Base-by-base conservation (phyloP, 2,888 invertebrate genomes). In the Drosophila atroscutellata region DNA sequence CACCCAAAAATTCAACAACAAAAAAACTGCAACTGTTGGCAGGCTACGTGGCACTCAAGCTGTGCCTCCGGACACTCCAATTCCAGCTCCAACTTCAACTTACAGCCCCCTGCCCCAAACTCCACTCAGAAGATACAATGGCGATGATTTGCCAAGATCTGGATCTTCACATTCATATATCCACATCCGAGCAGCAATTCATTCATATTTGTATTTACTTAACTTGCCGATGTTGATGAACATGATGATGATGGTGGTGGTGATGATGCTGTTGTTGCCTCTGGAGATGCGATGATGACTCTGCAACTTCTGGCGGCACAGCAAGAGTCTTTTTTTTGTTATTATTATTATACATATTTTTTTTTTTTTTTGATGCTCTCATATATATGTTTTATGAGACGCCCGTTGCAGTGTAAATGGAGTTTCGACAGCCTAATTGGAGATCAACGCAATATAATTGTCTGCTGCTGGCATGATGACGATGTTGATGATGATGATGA, bases 391-490 rank as follows among this genome's bases (percentile, higher is more conserved):
- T 84, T 83, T 80, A 80, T 80, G 83, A 76, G 74, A 80, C 78
- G 84, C 77, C 82, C 73, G 84, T 74, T 84, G 84, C 85, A 81
- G 87, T 86, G 89, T 87, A 88, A 89, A 88, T 88, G 89, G 87
- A 88, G 87, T 86, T 89, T 89, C 89, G 89, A 89, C 89, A 89
- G 89, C 90, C 86, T 90, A 90, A 89, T 90, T 89, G 90, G 85
- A 83, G 86, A 89, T 90, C 88, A 86, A 83, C 85, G 82, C 77
- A 83, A 73, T 86, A 86, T 88, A 89, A 89, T 89, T 86, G 84
- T 87, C 77, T 81, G 88, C 7, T 45, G 24, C 45, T 45, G 45
- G 45, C 65, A 66, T 37, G 57, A 47, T 64, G 73, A 58, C 32
- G 52, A 49, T 62, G 65, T n/a, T 32, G 75, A 39, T 54, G 56